A percentile compares a stretch with the other conserved stretches of the same genome.
phyloP scores from a whole-genome alignment of 2,797 vertebrate species.

The Rhinophrynus dorsalis region DNA sequence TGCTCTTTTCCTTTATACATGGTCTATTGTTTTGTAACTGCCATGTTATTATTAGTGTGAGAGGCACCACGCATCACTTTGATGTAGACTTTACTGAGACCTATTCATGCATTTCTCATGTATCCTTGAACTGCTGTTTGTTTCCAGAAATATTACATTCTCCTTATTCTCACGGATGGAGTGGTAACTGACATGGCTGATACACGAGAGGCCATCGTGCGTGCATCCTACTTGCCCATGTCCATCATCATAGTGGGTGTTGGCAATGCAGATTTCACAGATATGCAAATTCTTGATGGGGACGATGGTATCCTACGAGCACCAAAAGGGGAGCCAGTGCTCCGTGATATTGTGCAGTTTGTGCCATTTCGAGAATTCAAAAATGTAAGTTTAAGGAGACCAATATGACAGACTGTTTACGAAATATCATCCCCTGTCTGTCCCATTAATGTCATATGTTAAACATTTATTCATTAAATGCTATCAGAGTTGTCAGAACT shows the following conservation, averaged over 20 bases:
- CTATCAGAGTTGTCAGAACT: no score
- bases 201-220: constrained; percentile 90
- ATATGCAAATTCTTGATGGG: constrained; percentile 93
- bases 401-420: not conserved
- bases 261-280: constrained; percentile 93
- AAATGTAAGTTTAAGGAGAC: constrained; percentile 75
- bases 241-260: constrained; percentile 94
- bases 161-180: constrained; percentile 91
- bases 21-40: no score
- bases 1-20: no score
- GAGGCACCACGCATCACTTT: no score
- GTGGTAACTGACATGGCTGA: constrained; percentile 94
- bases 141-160: constrained; percentile 87
- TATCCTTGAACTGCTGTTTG: not conserved
- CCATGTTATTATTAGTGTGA: no score
- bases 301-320: constrained; percentile 86
- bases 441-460: no score
- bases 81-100: no score
- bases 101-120: no score
- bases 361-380: constrained; percentile 95
- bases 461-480: no score
- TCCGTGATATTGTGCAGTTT: constrained; percentile 92
- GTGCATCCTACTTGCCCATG: constrained; percentile 89
- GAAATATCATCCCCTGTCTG: not conserved
- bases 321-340: constrained; percentile 85